Base-by-base conservation (phyloP, 2,797 vertebrate species). In the Arctocebus calabarensis region DNA sequence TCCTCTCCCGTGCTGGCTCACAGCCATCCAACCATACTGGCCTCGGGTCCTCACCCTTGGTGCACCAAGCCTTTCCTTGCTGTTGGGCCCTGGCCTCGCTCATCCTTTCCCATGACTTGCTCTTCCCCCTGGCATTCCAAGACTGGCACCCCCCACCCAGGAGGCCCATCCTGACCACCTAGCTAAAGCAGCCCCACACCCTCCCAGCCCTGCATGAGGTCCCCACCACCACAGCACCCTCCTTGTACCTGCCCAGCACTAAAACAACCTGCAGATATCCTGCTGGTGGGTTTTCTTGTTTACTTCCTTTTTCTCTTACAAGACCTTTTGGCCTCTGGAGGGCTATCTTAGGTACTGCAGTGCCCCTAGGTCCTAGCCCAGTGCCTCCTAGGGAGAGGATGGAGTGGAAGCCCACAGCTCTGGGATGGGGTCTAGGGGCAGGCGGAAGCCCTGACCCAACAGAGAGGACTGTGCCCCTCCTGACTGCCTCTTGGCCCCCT, bases 21-120 rank as follows among this genome's bases (percentile, higher is more conserved):
- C 29, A 5, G 27, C 27, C 57, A 40, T 77, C 16, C 20, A 17
- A 55, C 43, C 17, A 10, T 10, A 6, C 8, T 10, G 37, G 66
- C 74, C 78, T 78, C 29, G 0, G 4, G 12, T 7, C 9, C 48
- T n/a, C 22, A 7, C 59, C 40, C n/a, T 25, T 8, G 62, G 4
- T 48, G 32, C 10, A 3, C 13, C 25, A 7, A 11, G 77, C 70
- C 27, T 55, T n/a, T n/a, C n/a, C 40, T 23, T 19, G 83, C 48
- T 27, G 5, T 48, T 40, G 52, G 29, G 22, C 45, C 16, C 7
- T 48, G 62, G 25, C 55, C 48, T 40, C 27, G 20, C 83, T 8
- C 32, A 4, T 45, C 61, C 40, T 52, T 52, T 2, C 0, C 40
- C 27, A 17, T 2, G 27, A 29, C 25, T 8, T 1, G 2, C 12